phyloP scores from a whole-genome alignment of 2,113 vertebrate genomes.

The Fregata magnificens region DNA sequence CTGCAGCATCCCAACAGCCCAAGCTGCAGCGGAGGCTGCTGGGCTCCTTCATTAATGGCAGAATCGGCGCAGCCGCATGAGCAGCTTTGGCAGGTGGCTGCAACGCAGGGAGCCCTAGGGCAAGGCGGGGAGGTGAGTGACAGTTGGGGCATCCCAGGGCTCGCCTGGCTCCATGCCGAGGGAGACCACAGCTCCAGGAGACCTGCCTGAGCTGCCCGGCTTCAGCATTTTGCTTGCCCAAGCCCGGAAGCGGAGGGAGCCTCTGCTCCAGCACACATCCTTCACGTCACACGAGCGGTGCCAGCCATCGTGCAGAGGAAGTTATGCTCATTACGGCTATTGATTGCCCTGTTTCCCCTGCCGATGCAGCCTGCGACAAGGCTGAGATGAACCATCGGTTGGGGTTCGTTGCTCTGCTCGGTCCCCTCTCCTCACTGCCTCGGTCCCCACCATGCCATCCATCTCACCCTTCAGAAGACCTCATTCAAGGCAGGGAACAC shows the following conservation, averaged over 20 bases:
- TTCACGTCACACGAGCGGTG: fast-evolving
- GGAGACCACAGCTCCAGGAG: neutral
- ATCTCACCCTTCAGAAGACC: neutral
- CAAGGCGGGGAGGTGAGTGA: neutral
- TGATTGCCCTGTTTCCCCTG: neutral
- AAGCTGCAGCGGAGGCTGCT: neutral
- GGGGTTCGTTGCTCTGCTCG: neutral
- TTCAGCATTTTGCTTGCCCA: fast-evolving
- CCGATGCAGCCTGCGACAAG: neutral
- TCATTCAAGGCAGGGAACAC: neutral
- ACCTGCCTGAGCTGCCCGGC: neutral
- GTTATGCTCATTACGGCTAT: neutral
- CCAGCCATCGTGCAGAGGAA: fast-evolving
- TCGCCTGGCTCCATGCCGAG: neutral
- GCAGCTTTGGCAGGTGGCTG: neutral
- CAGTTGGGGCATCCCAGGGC: neutral
- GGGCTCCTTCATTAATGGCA: fast-evolving
- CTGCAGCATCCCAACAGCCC: too few species aligned
- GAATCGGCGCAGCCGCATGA: fast-evolving
- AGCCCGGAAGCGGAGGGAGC: neutral
- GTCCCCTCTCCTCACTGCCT: neutral
- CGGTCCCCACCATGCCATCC: fast-evolving
- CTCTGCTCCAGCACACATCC: neutral
- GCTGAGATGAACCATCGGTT: neutral
- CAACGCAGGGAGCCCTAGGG: fast-evolving